phyloP scores from a whole-genome alignment of 2,888 invertebrate genomes.

The Adineta ricciae region DNA sequence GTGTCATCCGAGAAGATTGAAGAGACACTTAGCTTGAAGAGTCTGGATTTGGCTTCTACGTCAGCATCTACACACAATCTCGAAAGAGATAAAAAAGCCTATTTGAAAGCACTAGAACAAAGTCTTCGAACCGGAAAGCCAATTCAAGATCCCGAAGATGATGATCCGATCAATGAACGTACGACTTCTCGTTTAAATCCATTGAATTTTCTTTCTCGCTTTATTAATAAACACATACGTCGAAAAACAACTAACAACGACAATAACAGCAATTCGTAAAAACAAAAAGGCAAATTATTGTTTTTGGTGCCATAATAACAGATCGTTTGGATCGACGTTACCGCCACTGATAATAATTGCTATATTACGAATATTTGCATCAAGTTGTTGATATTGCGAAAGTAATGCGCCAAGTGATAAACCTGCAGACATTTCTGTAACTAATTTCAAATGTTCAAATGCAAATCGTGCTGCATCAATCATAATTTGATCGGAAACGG shows the following conservation, averaged over 20 bases:
- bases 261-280: not conserved
- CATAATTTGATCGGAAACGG: constrained; percentile 49
- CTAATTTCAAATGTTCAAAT: constrained; percentile 50
- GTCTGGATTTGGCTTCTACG: not conserved
- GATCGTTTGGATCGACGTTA: constrained; percentile 42
- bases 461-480: constrained; percentile 49
- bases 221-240: not conserved
- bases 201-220: not conserved
- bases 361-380: constrained; percentile 41
- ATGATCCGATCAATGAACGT: not conserved
- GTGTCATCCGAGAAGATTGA: not conserved
- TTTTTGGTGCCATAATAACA: not conserved
- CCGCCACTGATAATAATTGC: constrained; percentile 50
- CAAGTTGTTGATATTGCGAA: constrained; percentile 41
- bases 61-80: not conserved
- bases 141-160: not conserved
- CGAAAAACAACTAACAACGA: not conserved
- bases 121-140: not conserved
- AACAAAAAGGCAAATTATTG: not conserved
- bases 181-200: not conserved
- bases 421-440: constrained; percentile 49
- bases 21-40: not conserved
- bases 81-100: not conserved
- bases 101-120: not conserved
- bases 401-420: constrained; percentile 48